These are phyloP conservation scores for human DNA, from an alignment of 2,113 vertebrate species.

Conservation along the genomic window GRCh38 chr12:67647501-67648000, in stretches of 20 bases:
- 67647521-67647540: neutral
- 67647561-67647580: neutral
- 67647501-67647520: neutral
- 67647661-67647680: neutral
- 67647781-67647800: neutral
- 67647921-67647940: conserved; percentile 62
- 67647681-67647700: conserved; percentile 25
- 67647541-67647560: neutral
- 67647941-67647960: neutral
- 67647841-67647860: neutral
- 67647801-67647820: neutral
- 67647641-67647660: neutral
- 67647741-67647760: neutral
- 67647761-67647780: neutral
- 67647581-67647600: neutral
- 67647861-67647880: neutral
- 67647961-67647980: conserved; percentile 69
- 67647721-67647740: neutral
- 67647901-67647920: neutral
- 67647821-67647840: neutral
- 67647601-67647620: neutral
- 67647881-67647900: neutral
- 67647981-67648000: conserved; percentile 79
- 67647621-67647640: neutral
- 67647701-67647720: conserved; percentile 23